These are phyloP conservation scores for Diplolepis rosae DNA, from an alignment of 2,888 invertebrate genomes.

Conservation along the genomic window DNA sequence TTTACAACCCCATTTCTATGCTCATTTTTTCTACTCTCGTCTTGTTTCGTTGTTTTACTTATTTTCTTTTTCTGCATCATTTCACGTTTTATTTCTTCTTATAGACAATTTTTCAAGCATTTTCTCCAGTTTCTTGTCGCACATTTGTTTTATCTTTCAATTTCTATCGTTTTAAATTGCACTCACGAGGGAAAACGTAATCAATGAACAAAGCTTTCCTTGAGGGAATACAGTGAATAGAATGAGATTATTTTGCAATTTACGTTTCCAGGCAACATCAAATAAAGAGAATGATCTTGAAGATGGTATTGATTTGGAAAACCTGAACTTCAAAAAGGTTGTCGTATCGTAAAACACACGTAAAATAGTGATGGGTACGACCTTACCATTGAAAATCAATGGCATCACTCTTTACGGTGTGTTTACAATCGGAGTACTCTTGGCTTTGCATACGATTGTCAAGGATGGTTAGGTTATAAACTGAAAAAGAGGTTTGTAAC, in stretches of 20 bases:
- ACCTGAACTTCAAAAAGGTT: not conserved
- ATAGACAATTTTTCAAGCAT: not conserved
- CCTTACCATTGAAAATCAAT: conserved; percentile 12
- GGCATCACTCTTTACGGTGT: not conserved
- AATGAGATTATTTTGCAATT: not conserved
- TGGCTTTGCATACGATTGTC: conserved; percentile 10
- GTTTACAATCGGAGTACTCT: conserved; percentile 6
- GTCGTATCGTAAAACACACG: conserved; percentile 25
- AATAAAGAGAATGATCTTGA: not conserved
- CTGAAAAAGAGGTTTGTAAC: not conserved
- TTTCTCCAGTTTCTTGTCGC: not conserved
- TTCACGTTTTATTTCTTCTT: too few relatives aligned
- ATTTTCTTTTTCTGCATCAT: too few relatives aligned
- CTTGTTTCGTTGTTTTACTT: not conserved
- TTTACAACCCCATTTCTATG: not conserved
- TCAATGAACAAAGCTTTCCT: too few relatives aligned
- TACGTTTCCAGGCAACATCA: not conserved
- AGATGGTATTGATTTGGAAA: not conserved
- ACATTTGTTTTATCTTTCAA: not conserved
- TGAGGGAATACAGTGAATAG: not conserved
- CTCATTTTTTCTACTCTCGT: not conserved
- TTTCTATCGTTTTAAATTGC: not conserved
- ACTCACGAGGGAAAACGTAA: too few relatives aligned
- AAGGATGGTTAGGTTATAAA: not conserved
- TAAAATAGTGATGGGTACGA: not conserved